phyloP scores from a whole-genome alignment of 2,888 invertebrate genomes.

The Drosophila antonietae region DNA sequence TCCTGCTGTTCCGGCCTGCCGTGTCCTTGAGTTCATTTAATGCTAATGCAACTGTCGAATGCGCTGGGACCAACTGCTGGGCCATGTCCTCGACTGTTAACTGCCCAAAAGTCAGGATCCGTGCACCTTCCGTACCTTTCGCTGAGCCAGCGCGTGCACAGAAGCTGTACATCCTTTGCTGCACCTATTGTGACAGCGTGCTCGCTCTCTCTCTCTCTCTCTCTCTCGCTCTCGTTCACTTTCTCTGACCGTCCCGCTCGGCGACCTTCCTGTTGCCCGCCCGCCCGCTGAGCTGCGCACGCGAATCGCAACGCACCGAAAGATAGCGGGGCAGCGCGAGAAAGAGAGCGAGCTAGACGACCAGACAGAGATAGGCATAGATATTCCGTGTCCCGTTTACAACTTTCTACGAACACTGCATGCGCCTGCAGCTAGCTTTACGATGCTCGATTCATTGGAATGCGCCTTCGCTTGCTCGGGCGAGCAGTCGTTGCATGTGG shows the following conservation, averaged over 20 bases:
- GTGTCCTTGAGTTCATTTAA: conserved; percentile 43
- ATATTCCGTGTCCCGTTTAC: conserved; percentile 19
- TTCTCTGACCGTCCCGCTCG: neutral
- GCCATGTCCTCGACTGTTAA: conserved; percentile 59
- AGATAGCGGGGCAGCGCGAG: conserved; percentile 9
- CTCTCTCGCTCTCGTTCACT: conserved; percentile 1
- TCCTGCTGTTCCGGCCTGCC: neutral
- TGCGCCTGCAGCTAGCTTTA: conserved; percentile 67
- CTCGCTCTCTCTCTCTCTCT: neutral
- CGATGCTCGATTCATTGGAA: conserved; percentile 66
- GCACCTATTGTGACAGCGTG: conserved; percentile 15
- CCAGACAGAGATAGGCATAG: neutral
- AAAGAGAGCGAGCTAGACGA: neutral
- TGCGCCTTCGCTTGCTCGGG: conserved; percentile 26
- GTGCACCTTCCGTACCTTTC: conserved; percentile 32
- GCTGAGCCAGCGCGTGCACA: conserved; percentile 63
- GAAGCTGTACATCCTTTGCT: conserved; percentile 54
- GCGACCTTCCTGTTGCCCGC: conserved; percentile 44
- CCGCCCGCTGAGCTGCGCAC: conserved; percentile 69
- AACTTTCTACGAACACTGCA: conserved; percentile 52
- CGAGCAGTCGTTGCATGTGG: conserved; percentile 13
- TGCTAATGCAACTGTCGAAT: conserved; percentile 58
- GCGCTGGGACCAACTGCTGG: conserved; percentile 61
- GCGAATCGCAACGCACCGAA: conserved; percentile 56
- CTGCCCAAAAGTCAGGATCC: conserved; percentile 46